Evolutionary conservation across 1,140 invertebrate species (phyloP).

Genomic region (Drosophila sulfurigaster): DNA sequence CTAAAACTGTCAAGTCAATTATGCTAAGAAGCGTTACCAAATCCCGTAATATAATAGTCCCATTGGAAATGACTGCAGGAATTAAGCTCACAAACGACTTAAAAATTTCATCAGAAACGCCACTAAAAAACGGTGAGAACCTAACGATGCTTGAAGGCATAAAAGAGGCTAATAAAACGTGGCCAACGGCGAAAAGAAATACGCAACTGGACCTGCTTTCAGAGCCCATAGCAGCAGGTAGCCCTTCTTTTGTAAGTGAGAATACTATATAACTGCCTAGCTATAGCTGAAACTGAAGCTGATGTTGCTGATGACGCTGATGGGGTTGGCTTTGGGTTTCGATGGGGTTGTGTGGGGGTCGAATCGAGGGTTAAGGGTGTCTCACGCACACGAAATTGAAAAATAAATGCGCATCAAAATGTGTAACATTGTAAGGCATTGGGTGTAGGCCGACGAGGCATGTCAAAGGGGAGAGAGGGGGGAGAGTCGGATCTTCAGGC

Average conservation of each 20-base stretch:
- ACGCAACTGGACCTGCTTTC: background rate
- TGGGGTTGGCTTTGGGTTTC: constrained; percentile 22
- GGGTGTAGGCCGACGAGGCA: background rate
- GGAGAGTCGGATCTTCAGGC: constrained; percentile 28
- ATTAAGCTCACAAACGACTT: constrained; percentile 22
- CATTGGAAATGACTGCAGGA: constrained; percentile 1
- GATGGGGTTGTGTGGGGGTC: constrained; percentile 28
- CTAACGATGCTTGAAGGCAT: constrained; percentile 68
- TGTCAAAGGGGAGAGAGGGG: background rate
- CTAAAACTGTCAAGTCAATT: constrained; percentile 25
- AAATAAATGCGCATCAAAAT: constrained; percentile 71
- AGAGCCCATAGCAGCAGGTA: constrained; percentile 24
- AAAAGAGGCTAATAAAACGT: constrained; percentile 63
- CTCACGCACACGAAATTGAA: constrained; percentile 67
- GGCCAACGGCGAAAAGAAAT: constrained; percentile 42
- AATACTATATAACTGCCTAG: background rate
- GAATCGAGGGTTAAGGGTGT: constrained; percentile 21
- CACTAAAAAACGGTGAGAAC: constrained; percentile 48
- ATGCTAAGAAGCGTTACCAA: background rate
- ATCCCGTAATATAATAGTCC: constrained; percentile 29
- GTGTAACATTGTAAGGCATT: constrained; percentile 45
- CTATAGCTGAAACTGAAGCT: constrained; percentile 47
- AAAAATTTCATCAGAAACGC: constrained; percentile 35
- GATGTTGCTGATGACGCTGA: constrained; percentile 53
- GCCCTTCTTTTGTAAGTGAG: background rate